Base-by-base conservation (phyloP, 1,140 invertebrate genomes). In the Drosophila aff. region DNA sequence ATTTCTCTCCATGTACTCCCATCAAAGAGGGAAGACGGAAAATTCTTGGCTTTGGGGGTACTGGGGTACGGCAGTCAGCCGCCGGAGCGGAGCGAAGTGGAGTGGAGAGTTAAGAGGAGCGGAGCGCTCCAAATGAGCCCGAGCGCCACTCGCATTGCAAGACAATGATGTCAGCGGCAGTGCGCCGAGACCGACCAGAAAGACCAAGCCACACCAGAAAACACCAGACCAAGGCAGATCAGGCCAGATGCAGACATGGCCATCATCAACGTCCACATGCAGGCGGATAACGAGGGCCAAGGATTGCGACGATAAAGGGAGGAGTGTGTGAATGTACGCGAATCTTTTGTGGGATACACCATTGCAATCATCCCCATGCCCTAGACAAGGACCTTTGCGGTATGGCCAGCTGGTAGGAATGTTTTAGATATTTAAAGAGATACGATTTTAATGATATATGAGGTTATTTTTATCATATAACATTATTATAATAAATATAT, bases 141-240 rank as follows among this genome's bases (percentile, higher is more conserved):
- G 21, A 44, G 64, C 74, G 41, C 74, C 57, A 68, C 57, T 66
- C 43, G 76, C 84, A 89, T 89, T 68, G 81, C 84, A 89, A 87
- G 84, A 87, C 84, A 87, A 87, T 87, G 84, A 87, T 87, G 84
- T 89, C 84, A 87, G 83, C 68, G 61, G 46, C 83, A 87, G 71
- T 44, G 52, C 40, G 53, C 53, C 38, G 41, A 26, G 50, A 58
- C 50, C 68, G 41, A 58, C 33, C 65, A 72, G 33, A 71, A 53
- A 68, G 63, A 71, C 47, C 38, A 38, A 44, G 67, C 67, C 66
- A 53, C 43, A 36, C 58, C 72, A 81, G 72, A 67, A 47, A 64
- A 76, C 68, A 75, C 40, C 76, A 75, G 79, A 41, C 47, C 59
- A 58, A 63, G 33, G 47, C 58, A 59, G 71, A 72, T 66, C 79